Evolutionary conservation across 2,888 invertebrate genomes (phyloP).

Genomic region (Eupeodes latifasciatus): DNA sequence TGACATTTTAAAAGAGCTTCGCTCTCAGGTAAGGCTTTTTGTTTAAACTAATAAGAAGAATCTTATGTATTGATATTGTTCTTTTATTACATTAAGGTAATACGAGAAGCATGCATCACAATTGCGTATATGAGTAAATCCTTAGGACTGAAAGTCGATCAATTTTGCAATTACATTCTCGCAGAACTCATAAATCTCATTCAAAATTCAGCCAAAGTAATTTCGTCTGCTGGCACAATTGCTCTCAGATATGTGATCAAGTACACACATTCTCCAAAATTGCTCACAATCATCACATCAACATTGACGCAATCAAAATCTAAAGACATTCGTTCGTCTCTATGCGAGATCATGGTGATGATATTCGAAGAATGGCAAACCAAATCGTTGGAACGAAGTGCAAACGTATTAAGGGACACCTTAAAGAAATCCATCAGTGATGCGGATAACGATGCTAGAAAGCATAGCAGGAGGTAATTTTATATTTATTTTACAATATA

Average conservation of each 20-base stretch:
- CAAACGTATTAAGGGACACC: constrained; percentile 91
- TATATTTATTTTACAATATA: too few species aligned
- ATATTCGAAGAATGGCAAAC: constrained; percentile 95
- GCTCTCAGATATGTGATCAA: constrained; percentile 95
- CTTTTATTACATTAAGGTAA: constrained; percentile 82
- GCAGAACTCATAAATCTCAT: constrained; percentile 94
- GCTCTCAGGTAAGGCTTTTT: constrained; percentile 89
- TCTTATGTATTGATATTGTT: too few species aligned
- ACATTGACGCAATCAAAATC: constrained; percentile 93
- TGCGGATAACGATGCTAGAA: constrained; percentile 95
- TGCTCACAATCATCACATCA: constrained; percentile 91
- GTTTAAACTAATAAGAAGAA: too few species aligned
- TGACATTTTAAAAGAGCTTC: constrained; percentile 92
- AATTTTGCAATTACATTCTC: constrained; percentile 92
- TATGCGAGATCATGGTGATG: constrained; percentile 93
- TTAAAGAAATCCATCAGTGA: constrained; percentile 95
- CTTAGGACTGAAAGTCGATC: constrained; percentile 92
- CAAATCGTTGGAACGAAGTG: constrained; percentile 92
- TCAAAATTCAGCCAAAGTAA: constrained; percentile 97
- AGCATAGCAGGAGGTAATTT: constrained; percentile 90
- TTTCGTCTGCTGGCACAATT: constrained; percentile 94
- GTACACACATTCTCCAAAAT: constrained; percentile 91
- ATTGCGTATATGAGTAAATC: constrained; percentile 96
- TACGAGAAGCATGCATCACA: constrained; percentile 97
- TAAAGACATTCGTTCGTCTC: constrained; percentile 92